Evolutionary conservation across 2,888 invertebrate species (phyloP), one percentile per base, ranked within the genome.

Genomic region (Caenorhabditis sp.): DNA sequence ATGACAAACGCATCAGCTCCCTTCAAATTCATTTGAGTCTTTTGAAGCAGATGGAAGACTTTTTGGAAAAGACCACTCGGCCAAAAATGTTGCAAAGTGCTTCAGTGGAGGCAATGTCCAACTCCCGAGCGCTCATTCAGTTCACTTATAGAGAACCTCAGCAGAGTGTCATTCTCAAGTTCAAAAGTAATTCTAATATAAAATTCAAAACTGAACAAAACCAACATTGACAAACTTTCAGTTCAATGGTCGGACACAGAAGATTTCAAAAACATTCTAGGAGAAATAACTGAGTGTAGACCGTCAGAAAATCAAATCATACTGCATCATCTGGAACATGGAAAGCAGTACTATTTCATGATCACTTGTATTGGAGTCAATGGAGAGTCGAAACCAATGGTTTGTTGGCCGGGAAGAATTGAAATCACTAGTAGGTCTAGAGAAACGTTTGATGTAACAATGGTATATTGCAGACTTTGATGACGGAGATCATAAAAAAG

Each of bases 201-300:
- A n/a, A n/a, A n/a, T n/a, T n/a, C n/a, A n/a, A n/a, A n/a, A n/a
- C n/a, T n/a, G n/a, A n/a, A n/a, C n/a, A n/a, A n/a, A n/a, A n/a
- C n/a, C n/a, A n/a, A n/a, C n/a, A n/a, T n/a, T n/a, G n/a, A 5
- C 11, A 15, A 13, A n/a, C 15, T 89, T 91, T 71, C 88, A 96
- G 97, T 97, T 92, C 96, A 98, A 94, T 98, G 97, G 97, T 96
- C 97, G 85, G 94, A 95, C 9, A 94, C 95, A 62, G 95, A 95
- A 5, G 95, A 96, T 91, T 97, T 97, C 92, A 94, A 94, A 22
- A 94, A 95, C 83, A 93, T 96, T 68, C 95, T 95, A 5, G 85
- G 84, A 9, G 67, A 77, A n/a, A 78, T 68, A 18, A 64, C 74
- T n/a, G 84, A 82, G 35, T 61, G 50, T 1, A 56, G 79, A 15